Conservation (phyloP, 2,888 invertebrate species). For the Ceramica pisi region DNA sequence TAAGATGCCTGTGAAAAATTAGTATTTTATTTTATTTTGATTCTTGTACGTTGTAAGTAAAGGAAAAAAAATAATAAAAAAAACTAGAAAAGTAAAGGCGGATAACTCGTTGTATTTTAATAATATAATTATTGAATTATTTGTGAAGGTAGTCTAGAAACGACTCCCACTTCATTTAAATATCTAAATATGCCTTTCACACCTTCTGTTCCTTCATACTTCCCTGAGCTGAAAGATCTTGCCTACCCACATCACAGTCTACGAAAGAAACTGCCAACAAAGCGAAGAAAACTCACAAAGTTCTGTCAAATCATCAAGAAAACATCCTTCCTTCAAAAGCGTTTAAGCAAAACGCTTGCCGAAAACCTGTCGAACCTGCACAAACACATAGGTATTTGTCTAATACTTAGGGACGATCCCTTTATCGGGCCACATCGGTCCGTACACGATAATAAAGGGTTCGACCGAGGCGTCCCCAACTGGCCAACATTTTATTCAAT, state of each 20-base stretch:
- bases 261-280: neutral
- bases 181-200: too few relatives aligned
- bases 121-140: too few relatives aligned
- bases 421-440: conserved; percentile 76
- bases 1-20: too few relatives aligned
- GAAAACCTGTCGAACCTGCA: conserved; percentile 47
- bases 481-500: conserved; percentile 83
- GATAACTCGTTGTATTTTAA: too few relatives aligned
- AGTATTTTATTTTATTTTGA: too few relatives aligned
- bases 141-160: too few relatives aligned
- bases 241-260: neutral
- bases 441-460: conserved; percentile 82
- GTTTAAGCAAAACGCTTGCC: conserved; percentile 45
- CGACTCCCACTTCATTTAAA: too few relatives aligned
- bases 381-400: conserved; percentile 73
- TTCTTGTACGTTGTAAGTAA: too few relatives aligned
- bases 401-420: conserved; percentile 70
- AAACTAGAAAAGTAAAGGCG: too few relatives aligned
- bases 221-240: neutral
- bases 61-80: too few relatives aligned
- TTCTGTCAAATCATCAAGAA: conserved; percentile 33
- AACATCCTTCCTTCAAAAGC: neutral
- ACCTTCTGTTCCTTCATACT: neutral
- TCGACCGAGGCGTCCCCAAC: conserved; percentile 67
- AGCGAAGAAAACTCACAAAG: conserved; percentile 5